A percentile compares a stretch with the other conserved stretches of the same genome.
Evolutionary conservation across 2,888 invertebrate genomes (phyloP).

Genomic region (Ormyrus rosae): DNA sequence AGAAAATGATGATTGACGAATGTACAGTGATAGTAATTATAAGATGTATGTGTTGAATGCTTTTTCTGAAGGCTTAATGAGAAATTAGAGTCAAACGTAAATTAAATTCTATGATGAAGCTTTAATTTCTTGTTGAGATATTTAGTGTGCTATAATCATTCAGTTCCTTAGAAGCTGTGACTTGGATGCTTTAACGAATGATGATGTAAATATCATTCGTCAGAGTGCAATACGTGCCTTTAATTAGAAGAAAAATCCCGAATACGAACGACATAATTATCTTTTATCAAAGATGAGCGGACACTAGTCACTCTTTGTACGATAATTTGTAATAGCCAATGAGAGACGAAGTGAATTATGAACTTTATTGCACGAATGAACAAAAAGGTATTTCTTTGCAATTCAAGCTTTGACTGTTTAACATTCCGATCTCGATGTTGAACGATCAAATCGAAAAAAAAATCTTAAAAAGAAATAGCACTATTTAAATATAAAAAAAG

Average conservation of each 20-base stretch:
- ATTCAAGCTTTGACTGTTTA: constrained; percentile 5
- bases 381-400: neutral
- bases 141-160: neutral
- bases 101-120: neutral
- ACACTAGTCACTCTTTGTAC: constrained; percentile 62
- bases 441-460: neutral
- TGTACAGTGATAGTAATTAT: constrained; percentile 2
- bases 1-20: neutral
- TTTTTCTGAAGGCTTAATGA: neutral
- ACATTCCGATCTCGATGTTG: neutral
- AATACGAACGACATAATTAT: constrained; percentile 45
- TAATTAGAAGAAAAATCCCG: constrained; percentile 8
- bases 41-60: neutral
- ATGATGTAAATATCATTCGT: constrained; percentile 28
- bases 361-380: constrained; percentile 6
- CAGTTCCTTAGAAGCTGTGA: constrained; percentile 25
- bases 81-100: neutral
- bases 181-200: constrained; percentile 40
- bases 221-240: constrained; percentile 52
- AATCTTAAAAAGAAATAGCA: neutral
- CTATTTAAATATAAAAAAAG: constrained; percentile 3
- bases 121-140: neutral
- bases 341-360: constrained; percentile 20
- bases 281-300: constrained; percentile 59
- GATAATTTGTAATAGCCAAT: constrained; percentile 56